Evolutionary conservation across 2,113 vertebrate species (phyloP).

Genomic region (Myiagra hebetior): DNA sequence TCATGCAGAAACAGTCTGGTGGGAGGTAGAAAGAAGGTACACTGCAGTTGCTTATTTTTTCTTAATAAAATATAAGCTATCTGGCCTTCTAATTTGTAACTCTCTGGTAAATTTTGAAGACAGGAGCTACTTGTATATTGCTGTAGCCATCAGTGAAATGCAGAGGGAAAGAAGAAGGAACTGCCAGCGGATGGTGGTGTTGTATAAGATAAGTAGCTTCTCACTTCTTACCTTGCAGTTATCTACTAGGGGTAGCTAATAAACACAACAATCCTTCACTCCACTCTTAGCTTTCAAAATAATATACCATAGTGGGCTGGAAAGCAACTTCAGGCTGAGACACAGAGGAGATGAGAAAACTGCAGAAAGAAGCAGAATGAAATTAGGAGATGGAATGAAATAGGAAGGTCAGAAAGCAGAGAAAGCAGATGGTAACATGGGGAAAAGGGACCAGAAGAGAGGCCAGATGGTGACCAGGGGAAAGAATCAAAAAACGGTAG

Average conservation of each 20-base stretch:
- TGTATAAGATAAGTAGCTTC: background rate
- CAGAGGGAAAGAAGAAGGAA: background rate
- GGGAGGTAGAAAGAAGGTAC: background rate
- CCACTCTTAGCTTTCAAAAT: background rate
- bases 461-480: background rate
- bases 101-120: background rate
- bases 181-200: constrained; percentile 31
- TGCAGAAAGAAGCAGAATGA: background rate
- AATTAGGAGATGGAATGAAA: background rate
- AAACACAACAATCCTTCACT: background rate
- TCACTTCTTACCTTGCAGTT: background rate
- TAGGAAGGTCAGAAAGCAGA: background rate
- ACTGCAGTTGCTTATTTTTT: background rate
- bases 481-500: background rate
- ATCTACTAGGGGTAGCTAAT: background rate
- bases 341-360: background rate
- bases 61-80: background rate
- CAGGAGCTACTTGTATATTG: background rate
- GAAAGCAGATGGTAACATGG: background rate
- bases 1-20: background rate
- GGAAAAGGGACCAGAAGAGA: background rate
- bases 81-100: background rate
- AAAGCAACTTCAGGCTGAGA: background rate
- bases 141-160: background rate
- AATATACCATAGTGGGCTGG: background rate